Conservation (phyloP, 2,888 invertebrate genomes). For the Kuschelorhynchus macadamiae region DNA sequence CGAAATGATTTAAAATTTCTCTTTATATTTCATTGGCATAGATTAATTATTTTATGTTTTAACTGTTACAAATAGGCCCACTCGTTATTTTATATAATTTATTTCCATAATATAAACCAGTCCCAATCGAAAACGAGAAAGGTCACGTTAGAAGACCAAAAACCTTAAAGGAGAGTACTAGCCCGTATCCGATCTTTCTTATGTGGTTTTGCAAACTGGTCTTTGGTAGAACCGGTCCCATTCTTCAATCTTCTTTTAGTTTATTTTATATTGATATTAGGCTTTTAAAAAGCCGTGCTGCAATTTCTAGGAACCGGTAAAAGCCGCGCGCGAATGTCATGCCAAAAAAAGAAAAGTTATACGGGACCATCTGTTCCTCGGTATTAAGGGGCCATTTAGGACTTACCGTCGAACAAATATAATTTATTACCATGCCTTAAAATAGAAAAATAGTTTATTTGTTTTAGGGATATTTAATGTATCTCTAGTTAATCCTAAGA, state of each 20-base stretch:
- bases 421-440: no score
- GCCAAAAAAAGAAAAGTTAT: slow-evolving; percentile 2
- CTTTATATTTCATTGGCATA: no score
- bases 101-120: no score
- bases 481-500: no score
- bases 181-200: slow-evolving; percentile 28
- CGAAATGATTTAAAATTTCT: no score
- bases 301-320: slow-evolving; percentile 19
- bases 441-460: no score
- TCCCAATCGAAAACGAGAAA: no score
- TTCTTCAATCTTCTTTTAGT: slow-evolving; percentile 30
- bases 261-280: slow-evolving; percentile 28
- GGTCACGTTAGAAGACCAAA: neutral
- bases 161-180: slow-evolving; percentile 24
- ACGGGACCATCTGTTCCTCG: slow-evolving; percentile 8
- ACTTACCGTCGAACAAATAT: no score
- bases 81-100: no score
- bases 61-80: no score
- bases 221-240: slow-evolving; percentile 33
- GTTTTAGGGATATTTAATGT: no score
- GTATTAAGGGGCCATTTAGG: neutral
- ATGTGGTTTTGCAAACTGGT: slow-evolving; percentile 39
- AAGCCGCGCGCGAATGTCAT: slow-evolving; percentile 7
- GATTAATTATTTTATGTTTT: no score
- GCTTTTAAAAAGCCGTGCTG: slow-evolving; percentile 28